phyloP scores from a whole-genome alignment of 2,888 invertebrate species.

The Panopea generosa region DNA sequence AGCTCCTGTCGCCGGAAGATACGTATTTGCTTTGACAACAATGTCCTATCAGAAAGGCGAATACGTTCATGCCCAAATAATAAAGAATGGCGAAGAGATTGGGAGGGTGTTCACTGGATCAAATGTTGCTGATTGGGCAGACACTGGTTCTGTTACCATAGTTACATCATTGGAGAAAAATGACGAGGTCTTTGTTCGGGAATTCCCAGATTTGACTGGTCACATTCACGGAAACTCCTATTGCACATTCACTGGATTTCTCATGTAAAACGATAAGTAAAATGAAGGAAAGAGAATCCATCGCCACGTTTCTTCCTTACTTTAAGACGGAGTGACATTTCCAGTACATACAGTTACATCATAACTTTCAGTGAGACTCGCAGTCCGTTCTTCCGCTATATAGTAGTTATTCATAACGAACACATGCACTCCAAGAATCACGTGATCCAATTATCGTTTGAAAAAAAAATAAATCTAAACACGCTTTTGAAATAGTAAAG shows the following conservation, averaged over 20 bases:
- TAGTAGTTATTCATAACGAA: too few relatives aligned
- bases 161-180: background rate
- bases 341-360: too few relatives aligned
- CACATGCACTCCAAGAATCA: too few relatives aligned
- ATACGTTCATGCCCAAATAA: conserved; percentile 3
- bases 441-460: too few relatives aligned
- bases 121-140: background rate
- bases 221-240: background rate
- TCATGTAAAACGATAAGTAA: too few relatives aligned
- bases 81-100: conserved; percentile 4
- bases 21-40: conserved; percentile 4
- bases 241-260: conserved; percentile 4
- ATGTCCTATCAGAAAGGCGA: background rate
- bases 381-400: too few relatives aligned
- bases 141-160: background rate
- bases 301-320: too few relatives aligned
- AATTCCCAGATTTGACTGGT: background rate
- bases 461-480: too few relatives aligned
- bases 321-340: too few relatives aligned
- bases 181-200: conserved; percentile 7
- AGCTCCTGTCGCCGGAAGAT: conserved; percentile 1
- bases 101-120: background rate
- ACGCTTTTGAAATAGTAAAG: too few relatives aligned
- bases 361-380: too few relatives aligned
- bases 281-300: too few relatives aligned